phyloP scores from a whole-genome alignment of 2,113 vertebrate species.

The Glaucomys volans region DNA sequence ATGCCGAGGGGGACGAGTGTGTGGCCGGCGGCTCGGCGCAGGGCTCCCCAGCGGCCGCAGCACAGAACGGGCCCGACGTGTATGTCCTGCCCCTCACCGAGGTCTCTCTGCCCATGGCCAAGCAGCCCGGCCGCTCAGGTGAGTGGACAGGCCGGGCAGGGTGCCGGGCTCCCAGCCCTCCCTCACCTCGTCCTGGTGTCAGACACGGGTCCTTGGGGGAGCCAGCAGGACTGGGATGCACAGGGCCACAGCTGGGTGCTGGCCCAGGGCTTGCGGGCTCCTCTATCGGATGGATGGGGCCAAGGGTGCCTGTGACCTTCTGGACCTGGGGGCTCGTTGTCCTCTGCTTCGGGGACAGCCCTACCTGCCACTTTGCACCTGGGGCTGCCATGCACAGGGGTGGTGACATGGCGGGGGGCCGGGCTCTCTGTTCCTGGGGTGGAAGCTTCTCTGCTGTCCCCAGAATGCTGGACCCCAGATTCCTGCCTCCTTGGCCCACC shows the following conservation, averaged over 20 bases:
- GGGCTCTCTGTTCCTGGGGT: not conserved
- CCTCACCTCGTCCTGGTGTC: accelerated
- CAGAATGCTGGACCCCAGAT: not conserved
- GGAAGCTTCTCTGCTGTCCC: not conserved
- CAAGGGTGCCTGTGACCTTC: accelerated
- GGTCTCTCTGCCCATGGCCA: slow-evolving; percentile 94
- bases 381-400: not conserved
- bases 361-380: not conserved
- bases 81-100: slow-evolving; percentile 97
- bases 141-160: slow-evolving; percentile 68
- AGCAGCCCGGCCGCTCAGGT: slow-evolving; percentile 95
- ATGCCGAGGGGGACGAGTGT: slow-evolving; percentile 93
- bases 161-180: not conserved
- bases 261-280: not conserved
- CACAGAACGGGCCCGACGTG: slow-evolving; percentile 93
- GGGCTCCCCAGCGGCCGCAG: slow-evolving; percentile 90
- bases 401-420: not conserved
- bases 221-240: not conserved
- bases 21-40: slow-evolving; percentile 90
- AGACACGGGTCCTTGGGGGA: not conserved
- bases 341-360: not conserved
- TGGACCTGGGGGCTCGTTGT: not conserved
- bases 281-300: not conserved
- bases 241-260: accelerated
- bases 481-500: not conserved